Base-by-base conservation (phyloP, 2,888 invertebrate species). In the Nomada lathburiana region DNA sequence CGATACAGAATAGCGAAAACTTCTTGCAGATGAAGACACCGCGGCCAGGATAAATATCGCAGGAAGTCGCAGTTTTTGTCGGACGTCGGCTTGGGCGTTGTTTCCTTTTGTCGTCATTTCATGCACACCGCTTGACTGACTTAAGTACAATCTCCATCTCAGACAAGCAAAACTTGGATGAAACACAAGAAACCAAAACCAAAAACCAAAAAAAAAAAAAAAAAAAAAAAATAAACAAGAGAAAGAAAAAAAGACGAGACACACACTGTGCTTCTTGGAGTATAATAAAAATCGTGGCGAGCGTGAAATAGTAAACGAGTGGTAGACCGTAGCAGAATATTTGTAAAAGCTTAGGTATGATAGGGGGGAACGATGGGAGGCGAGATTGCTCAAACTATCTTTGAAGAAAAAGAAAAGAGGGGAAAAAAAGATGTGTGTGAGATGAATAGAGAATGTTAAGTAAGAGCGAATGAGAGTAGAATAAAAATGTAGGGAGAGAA, bases 1-100 rank as follows among this genome's bases (percentile, higher is more conserved):
- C 59, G 29, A 50, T 36, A 16, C n/a, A 13, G 42, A 44, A 26
- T 20, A 11, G 26, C 1, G 36, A 1, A 20, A 60, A 60, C 20
- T 13, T 50, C 13, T 89, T 88, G 16, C 86, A 92, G 92, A 91
- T 92, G 92, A 92, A 92, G 92, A 88, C 87, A 86, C 79, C 76
- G 82, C 79, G 86, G 73, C 44, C 63, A 82, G 81, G 73, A 77
- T 82, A 84, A 89, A 59, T 72, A 78, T 83, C 85, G 81, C 86
- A 80, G 84, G 82, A 82, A 67, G 63, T 76, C 82, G 85, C 83
- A 71, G 83, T 86, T 88, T 85, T 89, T 89, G 76, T 88, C 87
- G 81, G 83, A 89, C 85, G 83, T 86, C 85, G 85, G 75, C 77
- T 85, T 83, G 86, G 88, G 87, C 86, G 85, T 87, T 82, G 87